Evolutionary conservation across 92 coral and sea anemone species (phyloP).

Genomic region (Chrysogorgia sp.): DNA sequence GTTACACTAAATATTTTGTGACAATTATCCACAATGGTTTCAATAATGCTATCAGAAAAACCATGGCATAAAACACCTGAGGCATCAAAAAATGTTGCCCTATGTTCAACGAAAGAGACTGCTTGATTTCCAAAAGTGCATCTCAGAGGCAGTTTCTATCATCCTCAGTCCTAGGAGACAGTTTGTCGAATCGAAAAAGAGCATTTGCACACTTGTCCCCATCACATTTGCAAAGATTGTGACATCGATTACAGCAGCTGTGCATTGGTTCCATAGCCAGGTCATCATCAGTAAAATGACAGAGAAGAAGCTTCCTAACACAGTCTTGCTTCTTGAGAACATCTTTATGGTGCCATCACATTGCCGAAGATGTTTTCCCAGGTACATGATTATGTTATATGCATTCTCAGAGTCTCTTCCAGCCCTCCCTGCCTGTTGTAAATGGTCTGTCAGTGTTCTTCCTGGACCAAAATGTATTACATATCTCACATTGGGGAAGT

Average conservation of each 20-base stretch:
- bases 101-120: slow-evolving; percentile 24
- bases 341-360: slow-evolving; percentile 44
- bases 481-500: slow-evolving; percentile 38
- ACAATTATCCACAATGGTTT: slow-evolving; percentile 58
- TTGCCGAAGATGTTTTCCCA: slow-evolving; percentile 57
- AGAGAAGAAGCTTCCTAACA: slow-evolving; percentile 44
- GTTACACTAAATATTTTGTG: slow-evolving; percentile 44
- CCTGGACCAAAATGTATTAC: slow-evolving; percentile 43
- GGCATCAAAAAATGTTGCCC: slow-evolving; percentile 39
- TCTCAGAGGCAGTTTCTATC: slow-evolving; percentile 53
- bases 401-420: slow-evolving; percentile 63
- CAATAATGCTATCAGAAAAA: slow-evolving; percentile 54
- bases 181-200: slow-evolving; percentile 32
- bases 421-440: slow-evolving; percentile 70
- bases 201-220: slow-evolving; percentile 27
- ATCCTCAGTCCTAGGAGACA: slow-evolving; percentile 17
- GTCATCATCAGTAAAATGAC: slow-evolving; percentile 38
- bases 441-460: slow-evolving; percentile 24
- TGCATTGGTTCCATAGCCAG: slow-evolving; percentile 29
- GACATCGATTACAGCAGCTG: slow-evolving; percentile 63
- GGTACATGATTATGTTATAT: slow-evolving; percentile 41
- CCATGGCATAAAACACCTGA: slow-evolving; percentile 61
- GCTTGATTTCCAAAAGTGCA: slow-evolving; percentile 39
- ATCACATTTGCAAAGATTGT: slow-evolving; percentile 30
- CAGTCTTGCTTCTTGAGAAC: slow-evolving; percentile 46